Evolutionary conservation across 2,888 invertebrate genomes (phyloP).

Genomic region (Drosophila infuscata): DNA sequence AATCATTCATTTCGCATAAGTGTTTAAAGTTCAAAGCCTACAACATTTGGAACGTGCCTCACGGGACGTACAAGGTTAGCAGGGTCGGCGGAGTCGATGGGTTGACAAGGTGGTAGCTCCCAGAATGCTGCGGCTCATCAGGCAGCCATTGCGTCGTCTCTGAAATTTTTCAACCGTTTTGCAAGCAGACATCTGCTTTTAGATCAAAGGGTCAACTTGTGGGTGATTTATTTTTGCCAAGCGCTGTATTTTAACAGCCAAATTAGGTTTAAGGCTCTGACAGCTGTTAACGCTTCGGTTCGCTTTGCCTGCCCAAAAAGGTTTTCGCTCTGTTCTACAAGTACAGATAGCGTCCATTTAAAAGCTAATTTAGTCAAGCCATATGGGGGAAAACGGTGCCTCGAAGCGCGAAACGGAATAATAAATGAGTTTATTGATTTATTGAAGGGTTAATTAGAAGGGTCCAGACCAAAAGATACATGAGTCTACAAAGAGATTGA

Average conservation of each 20-base stretch:
- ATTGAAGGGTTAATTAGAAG: slow-evolving; percentile 23
- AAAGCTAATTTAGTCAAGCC: slow-evolving; percentile 32
- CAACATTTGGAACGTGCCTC: slow-evolving; percentile 29
- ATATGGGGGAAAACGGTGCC: slow-evolving; percentile 2
- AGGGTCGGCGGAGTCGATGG: slow-evolving; percentile 22
- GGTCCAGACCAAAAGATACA: neutral
- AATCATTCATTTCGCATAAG: slow-evolving; percentile 54
- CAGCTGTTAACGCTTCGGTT: slow-evolving; percentile 65
- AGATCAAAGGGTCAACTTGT: slow-evolving; percentile 70
- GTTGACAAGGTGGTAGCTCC: slow-evolving; percentile 15
- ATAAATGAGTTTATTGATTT: slow-evolving; percentile 44
- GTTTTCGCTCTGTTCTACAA: slow-evolving; percentile 14
- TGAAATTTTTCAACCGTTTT: slow-evolving; percentile 49
- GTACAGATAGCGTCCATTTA: slow-evolving; percentile 16
- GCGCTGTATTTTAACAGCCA: slow-evolving; percentile 44
- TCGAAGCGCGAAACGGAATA: slow-evolving; percentile 18
- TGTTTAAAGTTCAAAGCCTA: slow-evolving; percentile 50
- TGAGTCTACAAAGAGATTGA: slow-evolving; percentile 7
- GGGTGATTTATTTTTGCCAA: slow-evolving; percentile 66
- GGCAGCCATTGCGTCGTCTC: slow-evolving; percentile 38
- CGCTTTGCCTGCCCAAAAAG: slow-evolving; percentile 25
- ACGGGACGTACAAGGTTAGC: slow-evolving; percentile 7
- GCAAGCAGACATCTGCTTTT: slow-evolving; percentile 59
- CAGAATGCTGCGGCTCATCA: slow-evolving; percentile 49
- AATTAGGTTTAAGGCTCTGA: slow-evolving; percentile 61